Percentiles rank a stretch among this genome's conserved stretches.
Evolutionary conservation across 2,797 vertebrate species (phyloP).

Genomic region (Leucoraja ocellata): DNA sequence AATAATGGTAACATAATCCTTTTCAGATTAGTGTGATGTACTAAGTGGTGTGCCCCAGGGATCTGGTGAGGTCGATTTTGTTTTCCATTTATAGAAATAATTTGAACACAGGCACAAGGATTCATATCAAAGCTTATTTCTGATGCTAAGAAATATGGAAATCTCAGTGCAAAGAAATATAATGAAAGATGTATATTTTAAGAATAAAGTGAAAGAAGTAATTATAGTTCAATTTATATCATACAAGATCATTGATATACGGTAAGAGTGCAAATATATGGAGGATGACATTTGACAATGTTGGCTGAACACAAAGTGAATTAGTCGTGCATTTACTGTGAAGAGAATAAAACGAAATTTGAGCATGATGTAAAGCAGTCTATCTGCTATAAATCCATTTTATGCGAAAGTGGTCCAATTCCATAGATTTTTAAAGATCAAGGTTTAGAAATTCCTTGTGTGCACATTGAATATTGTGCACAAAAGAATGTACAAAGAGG

Average conservation of each 20-base stretch:
- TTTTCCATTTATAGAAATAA: not conserved
- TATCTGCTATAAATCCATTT: not conserved
- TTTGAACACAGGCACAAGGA: not conserved
- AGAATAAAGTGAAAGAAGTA: too few species aligned
- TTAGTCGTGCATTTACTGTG: not conserved
- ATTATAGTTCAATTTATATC: not conserved
- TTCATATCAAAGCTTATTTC: not conserved
- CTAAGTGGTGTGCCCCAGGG: not conserved
- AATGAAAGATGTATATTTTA: not conserved
- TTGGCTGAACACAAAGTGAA: not conserved
- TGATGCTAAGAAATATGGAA: not conserved
- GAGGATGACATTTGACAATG: not conserved
- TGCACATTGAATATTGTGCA: too few species aligned
- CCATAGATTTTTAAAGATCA: not conserved
- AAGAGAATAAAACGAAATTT: not conserved
- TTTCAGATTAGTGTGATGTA: not conserved
- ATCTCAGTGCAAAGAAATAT: not conserved
- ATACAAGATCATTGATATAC: not conserved
- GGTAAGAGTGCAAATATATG: not conserved
- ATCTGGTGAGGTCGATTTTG: not conserved
- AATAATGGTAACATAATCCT: not conserved
- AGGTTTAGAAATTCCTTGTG: too few species aligned
- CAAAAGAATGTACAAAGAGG: too few species aligned
- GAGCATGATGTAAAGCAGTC: not conserved
- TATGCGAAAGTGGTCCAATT: not conserved